Conservation (phyloP, 64 coral and sea anemone species). For the Exaiptasia diaphana region DNA sequence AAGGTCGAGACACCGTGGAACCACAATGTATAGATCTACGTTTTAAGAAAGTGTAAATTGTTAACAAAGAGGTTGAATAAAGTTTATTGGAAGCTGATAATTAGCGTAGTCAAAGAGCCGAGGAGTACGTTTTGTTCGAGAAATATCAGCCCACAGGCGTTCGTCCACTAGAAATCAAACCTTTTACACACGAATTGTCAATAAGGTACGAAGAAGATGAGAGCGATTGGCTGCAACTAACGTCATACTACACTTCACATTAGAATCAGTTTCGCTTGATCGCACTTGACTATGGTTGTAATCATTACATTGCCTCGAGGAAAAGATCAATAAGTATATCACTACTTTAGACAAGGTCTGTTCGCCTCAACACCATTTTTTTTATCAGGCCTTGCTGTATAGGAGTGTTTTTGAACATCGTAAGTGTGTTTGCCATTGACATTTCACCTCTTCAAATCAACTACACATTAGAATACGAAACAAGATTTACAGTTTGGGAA, state of each 20-base stretch:
- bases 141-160: conserved; percentile 4
- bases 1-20: conserved; percentile 6
- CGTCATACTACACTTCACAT: neutral
- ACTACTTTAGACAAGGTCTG: too few species aligned
- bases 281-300: too few species aligned
- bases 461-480: neutral
- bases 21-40: neutral
- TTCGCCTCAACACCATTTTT: too few species aligned
- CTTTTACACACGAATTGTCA: conserved; percentile 25
- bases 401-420: too few species aligned
- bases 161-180: conserved; percentile 25
- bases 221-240: conserved; percentile 7
- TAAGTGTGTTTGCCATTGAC: conserved; percentile 1
- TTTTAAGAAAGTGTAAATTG: neutral
- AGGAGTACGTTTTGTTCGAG: conserved; percentile 7
- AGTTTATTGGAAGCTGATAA: conserved; percentile 1
- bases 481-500: neutral
- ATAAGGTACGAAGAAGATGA: neutral
- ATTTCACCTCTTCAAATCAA: neutral
- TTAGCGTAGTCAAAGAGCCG: neutral
- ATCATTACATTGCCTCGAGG: too few species aligned
- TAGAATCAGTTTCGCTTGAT: conserved; percentile 13
- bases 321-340: too few species aligned
- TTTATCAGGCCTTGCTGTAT: too few species aligned
- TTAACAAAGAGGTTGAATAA: conserved; percentile 16